Conservation (phyloP, 1,140 invertebrate species). For the Gonioctena quinquepunctata region DNA sequence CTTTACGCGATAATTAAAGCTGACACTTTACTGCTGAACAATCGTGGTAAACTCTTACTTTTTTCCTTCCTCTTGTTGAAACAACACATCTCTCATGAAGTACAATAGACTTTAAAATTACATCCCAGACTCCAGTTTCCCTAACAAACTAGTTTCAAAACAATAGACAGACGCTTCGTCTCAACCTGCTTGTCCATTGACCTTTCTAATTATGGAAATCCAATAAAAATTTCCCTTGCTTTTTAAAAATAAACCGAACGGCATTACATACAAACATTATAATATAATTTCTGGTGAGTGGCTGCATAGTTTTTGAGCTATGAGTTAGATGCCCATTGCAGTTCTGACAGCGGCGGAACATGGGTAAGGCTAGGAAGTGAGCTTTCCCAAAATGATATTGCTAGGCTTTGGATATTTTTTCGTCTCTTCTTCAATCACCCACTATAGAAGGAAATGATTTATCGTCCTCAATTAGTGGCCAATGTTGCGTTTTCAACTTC, state of each 20-base stretch:
- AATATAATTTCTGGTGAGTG: neutral
- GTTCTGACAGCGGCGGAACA: too few relatives aligned
- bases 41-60: too few relatives aligned
- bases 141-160: neutral
- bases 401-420: too few relatives aligned
- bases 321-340: neutral
- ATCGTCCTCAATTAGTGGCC: too few relatives aligned
- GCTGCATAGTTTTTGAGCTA: neutral
- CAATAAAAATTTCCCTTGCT: neutral
- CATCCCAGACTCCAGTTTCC: neutral
- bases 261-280: neutral
- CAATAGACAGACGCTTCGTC: neutral
- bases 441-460: too few relatives aligned
- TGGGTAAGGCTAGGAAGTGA: too few relatives aligned
- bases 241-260: slow-evolving; percentile 1
- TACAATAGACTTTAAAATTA: neutral
- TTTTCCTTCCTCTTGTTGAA: neutral
- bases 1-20: too few relatives aligned
- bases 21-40: too few relatives aligned
- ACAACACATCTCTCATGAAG: neutral
- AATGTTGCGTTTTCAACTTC: too few relatives aligned
- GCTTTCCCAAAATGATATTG: too few relatives aligned
- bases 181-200: slow-evolving; percentile 2
- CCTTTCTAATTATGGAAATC: slow-evolving; percentile 9
- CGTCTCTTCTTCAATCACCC: too few relatives aligned